Conservation (phyloP, 2,797 vertebrate genomes). For the Channallabes apus region DNA sequence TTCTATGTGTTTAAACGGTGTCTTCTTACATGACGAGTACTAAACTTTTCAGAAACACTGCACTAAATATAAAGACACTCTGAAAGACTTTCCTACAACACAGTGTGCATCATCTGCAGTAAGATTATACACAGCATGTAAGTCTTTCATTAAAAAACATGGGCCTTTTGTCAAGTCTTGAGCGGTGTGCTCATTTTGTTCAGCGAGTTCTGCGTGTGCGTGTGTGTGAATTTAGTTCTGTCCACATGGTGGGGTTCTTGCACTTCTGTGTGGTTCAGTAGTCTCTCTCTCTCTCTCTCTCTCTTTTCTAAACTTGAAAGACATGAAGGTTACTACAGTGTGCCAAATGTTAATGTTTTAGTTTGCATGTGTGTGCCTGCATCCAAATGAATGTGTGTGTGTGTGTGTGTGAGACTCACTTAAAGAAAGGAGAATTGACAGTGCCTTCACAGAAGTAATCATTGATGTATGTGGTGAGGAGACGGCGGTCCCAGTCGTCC, state of each 20-base stretch:
- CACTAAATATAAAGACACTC: neutral
- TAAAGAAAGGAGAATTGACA: constrained; percentile 71
- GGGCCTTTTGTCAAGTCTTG: neutral
- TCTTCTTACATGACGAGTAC: neutral
- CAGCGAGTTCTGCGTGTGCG: neutral
- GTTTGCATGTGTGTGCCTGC: constrained; percentile 31
- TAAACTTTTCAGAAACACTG: constrained; percentile 12
- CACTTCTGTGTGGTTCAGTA: constrained; percentile 24
- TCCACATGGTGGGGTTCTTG: constrained; percentile 37
- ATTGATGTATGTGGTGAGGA: constrained; percentile 86
- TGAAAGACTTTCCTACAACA: constrained; percentile 3
- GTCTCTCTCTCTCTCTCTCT: too few species aligned
- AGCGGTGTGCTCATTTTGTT: neutral
- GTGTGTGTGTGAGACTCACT: constrained; percentile 63
- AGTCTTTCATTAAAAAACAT: constrained; percentile 16
- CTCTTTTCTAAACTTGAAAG: neutral
- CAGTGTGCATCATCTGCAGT: neutral
- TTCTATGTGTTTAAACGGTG: neutral
- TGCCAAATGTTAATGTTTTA: constrained; percentile 32
- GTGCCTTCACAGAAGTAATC: constrained; percentile 83
- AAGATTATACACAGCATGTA: neutral
- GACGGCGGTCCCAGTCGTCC: constrained; percentile 85
- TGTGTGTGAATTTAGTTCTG: neutral
- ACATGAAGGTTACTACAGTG: constrained; percentile 33
- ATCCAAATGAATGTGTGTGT: constrained; percentile 5